Base-by-base conservation (phyloP, 2,888 invertebrate genomes). In the Drosophila pegasa region DNA sequence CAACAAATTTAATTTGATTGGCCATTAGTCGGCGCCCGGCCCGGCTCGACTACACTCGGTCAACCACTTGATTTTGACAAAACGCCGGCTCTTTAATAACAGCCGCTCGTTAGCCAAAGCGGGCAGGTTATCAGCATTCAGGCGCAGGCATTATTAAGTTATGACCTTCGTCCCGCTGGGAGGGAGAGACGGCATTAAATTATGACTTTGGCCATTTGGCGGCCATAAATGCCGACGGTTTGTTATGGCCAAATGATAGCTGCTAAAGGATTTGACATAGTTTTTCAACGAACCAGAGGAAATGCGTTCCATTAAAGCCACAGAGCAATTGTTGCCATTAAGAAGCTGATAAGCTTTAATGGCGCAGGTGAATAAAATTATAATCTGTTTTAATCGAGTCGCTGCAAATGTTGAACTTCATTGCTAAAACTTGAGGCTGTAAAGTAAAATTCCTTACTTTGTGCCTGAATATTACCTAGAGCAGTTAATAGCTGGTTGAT, bases 181-280 rank as follows among this genome's bases (percentile, higher is more conserved):
- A 9, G 38, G 5, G 50, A n/a, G 51, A 33, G 58, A 59, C 45
- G 37, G 50, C 54, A 76, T 71, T 62, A 77, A 77, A 67, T 74
- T 76, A 76, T 74, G 71, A 59, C 51, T 61, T 63, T 20, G 59
- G 68, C 64, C 70, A 68, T 82, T 82, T 82, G 61, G 62, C 50
- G 68, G 63, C 54, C 69, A 69, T 72, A 69, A 87, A 78, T 57
- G 66, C 33, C 70, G 69, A 65, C 70, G 65, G 61, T 68, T 84
- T 65, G 76, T 58, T 67, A 65, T 41, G 69, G 37, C 22, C 27
- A 77, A 75, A 76, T 71, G 56, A 75, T 67, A 54, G 72, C 72
- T 16, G 33, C 18, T 64, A 70, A 78, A 87, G 87, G 67, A 71
- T 87, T 83, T 69, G 29, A 40, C 47, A 41, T 59, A 52, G 47